Evolutionary conservation across 2,797 vertebrate species (phyloP), one percentile per base, ranked within the genome.

Genomic region (Sebastolobus altivelis): DNA sequence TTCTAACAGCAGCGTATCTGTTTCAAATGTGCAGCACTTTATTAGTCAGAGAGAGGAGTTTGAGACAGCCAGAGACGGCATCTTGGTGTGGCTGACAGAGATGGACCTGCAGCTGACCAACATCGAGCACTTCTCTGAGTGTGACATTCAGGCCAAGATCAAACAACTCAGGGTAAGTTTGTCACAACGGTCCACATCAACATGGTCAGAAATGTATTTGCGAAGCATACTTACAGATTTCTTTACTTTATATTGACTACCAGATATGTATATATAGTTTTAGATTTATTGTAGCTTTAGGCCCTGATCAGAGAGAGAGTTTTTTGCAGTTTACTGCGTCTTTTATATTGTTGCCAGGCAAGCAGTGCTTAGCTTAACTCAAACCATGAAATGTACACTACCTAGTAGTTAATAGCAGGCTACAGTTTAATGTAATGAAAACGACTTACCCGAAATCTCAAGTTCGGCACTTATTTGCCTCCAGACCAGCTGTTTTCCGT

Each of bases 51-150:
- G 98, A 33, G 99, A 99, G 83, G 99, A 99, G 92, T 99, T 99
- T 90, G 98, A 99, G 93, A 98, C 97, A 0, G 96, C 97, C 7
- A 95, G 98, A 68, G 99, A 99, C 75, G 95, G 94, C 80, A 97
- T 99, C 87, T 88, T 99, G 88, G 98, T 99, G 43, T 99, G 99
- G 98, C 95, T 99, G 72, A 99, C 99, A 0, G 99, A 99, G 93
- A 99, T 99, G 99, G 99, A 99, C 90, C 95, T 99, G 66, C 99
- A 99, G 91, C 95, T 99, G 46, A 99, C 98, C 82, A 99, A 99
- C 84, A 99, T 99, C 0, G 98, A 99, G 72, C 99, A 99, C 91
- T 99, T 99, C 92, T 99, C 98, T 0, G 98, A 99, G 86, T 99
- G 99, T 86, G 98, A 99, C 82, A 97, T 98, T 76, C 97, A 99